phyloP scores from a whole-genome alignment of 2,888 invertebrate genomes.

The Drosophila rellima region DNA sequence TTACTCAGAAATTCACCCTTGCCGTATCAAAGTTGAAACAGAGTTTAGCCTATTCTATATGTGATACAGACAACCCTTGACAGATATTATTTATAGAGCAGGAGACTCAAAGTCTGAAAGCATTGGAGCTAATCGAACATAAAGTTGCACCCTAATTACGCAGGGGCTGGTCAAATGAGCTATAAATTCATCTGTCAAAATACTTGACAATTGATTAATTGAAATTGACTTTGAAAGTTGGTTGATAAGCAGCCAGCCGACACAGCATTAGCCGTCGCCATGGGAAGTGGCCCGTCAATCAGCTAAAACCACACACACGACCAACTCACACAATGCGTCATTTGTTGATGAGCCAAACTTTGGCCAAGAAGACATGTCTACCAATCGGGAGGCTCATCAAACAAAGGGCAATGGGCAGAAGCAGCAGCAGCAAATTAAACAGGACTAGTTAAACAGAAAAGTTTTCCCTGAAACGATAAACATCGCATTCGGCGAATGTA shows the following conservation, averaged over 20 bases:
- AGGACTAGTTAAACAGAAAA: conserved; percentile 77
- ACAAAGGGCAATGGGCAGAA: conserved; percentile 36
- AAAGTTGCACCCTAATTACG: conserved; percentile 40
- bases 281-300: conserved; percentile 78
- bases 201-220: conserved; percentile 81
- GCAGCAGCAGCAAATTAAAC: conserved; percentile 66
- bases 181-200: conserved; percentile 80
- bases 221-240: conserved; percentile 76
- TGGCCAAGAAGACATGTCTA: conserved; percentile 55
- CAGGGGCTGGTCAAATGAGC: conserved; percentile 54
- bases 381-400: conserved; percentile 54
- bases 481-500: conserved; percentile 46
- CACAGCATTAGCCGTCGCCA: conserved; percentile 19
- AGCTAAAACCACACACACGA: conserved; percentile 44
- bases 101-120: conserved; percentile 1
- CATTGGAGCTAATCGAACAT: conserved; percentile 19
- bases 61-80: background rate
- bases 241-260: conserved; percentile 60
- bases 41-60: background rate
- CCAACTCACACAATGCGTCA: conserved; percentile 53
- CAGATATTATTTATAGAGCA: background rate
- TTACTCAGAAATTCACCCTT: background rate
- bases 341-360: conserved; percentile 79
- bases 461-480: conserved; percentile 51
- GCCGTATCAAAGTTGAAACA: background rate